A percentile compares a stretch with the other conserved stretches of the same genome.
These are phyloP conservation scores for Thymallus thymallus DNA, from an alignment of 2,113 vertebrate species.

Conservation along the genomic window DNA sequence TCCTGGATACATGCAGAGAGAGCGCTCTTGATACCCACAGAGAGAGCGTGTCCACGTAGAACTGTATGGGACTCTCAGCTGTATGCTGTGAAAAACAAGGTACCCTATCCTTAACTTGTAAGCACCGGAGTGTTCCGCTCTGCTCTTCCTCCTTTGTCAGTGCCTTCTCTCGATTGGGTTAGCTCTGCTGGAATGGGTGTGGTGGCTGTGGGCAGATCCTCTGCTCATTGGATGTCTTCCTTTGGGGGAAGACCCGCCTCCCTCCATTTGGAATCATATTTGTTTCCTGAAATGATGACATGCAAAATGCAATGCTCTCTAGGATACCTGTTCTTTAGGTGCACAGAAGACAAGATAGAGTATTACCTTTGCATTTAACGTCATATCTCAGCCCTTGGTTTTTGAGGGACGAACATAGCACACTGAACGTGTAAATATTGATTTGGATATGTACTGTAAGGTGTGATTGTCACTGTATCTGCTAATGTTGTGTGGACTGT, in stretches of 20 bases:
- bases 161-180: constrained; percentile 61
- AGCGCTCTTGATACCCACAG: too few species aligned
- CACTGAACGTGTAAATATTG: constrained; percentile 14
- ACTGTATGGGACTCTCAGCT: constrained; percentile 19
- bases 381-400: constrained; percentile 8
- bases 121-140: background rate
- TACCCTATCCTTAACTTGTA: constrained; percentile 20
- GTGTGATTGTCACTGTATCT: background rate
- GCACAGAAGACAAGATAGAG: constrained; percentile 4
- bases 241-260: constrained; percentile 25
- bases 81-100: constrained; percentile 44
- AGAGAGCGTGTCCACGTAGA: constrained; percentile 64
- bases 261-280: constrained; percentile 20
- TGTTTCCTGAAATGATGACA: constrained; percentile 54
- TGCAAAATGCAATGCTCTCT: constrained; percentile 11
- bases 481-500: background rate
- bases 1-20: constrained; percentile 41
- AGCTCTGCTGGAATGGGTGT: constrained; percentile 29
- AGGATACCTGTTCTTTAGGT: constrained; percentile 18
- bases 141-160: constrained; percentile 44
- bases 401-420: constrained; percentile 26
- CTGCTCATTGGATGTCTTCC: constrained; percentile 43
- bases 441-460: constrained; percentile 4
- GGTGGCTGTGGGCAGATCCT: constrained; percentile 20
- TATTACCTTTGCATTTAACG: background rate